phyloP scores from a whole-genome alignment of 2,113 vertebrate species.

The Cepphus grylle region DNA sequence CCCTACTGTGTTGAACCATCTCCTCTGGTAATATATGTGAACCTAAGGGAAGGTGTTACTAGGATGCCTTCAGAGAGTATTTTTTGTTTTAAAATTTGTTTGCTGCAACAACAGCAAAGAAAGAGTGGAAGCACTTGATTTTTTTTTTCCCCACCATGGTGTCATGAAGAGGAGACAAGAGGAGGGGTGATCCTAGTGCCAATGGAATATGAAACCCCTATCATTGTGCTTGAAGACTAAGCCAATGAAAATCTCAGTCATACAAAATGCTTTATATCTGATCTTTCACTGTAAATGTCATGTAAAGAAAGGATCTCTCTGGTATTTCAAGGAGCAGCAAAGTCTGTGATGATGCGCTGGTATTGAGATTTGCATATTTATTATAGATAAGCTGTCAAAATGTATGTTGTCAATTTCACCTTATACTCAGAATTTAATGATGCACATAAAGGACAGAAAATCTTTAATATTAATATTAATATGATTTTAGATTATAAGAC shows the following conservation, averaged over 20 bases:
- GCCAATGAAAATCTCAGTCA: conserved; percentile 47
- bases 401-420: conserved; percentile 82
- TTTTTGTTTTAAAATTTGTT: not conserved
- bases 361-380: conserved; percentile 82
- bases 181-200: conserved; percentile 13
- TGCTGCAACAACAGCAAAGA: not conserved
- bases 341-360: conserved; percentile 75
- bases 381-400: conserved; percentile 86
- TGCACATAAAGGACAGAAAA: conserved; percentile 81
- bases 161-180: not conserved
- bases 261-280: conserved; percentile 62
- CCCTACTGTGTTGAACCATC: not conserved
- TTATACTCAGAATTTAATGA: conserved; percentile 80
- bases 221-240: conserved; percentile 28
- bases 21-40: not conserved
- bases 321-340: conserved; percentile 72
- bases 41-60: not conserved
- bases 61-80: not conserved
- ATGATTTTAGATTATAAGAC: conserved; percentile 82
- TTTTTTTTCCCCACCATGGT: not conserved
- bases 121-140: not conserved
- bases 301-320: conserved; percentile 68
- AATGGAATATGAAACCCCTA: conserved; percentile 8
- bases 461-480: conserved; percentile 89
- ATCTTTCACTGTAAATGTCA: conserved; percentile 74